Evolutionary conservation across 2,888 invertebrate species (phyloP).

Genomic region (Orthonychiurus folsomi): DNA sequence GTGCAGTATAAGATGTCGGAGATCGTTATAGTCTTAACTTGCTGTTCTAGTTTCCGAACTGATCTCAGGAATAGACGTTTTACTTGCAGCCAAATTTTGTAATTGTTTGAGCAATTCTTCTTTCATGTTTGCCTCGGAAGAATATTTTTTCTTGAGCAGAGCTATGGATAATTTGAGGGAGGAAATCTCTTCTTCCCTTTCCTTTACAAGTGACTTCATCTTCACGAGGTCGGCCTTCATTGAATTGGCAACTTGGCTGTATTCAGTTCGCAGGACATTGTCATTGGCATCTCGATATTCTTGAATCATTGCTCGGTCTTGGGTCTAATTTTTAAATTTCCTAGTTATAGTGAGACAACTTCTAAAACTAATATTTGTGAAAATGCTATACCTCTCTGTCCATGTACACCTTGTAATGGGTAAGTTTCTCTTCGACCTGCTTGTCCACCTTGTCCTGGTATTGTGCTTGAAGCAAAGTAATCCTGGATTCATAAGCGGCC

Average conservation of each 20-base stretch:
- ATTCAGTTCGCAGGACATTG: slow-evolving; percentile 17
- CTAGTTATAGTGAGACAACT: no score
- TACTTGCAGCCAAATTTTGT: slow-evolving; percentile 18
- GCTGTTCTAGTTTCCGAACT: background rate
- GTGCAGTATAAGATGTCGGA: background rate
- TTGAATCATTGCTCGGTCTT: slow-evolving; percentile 20
- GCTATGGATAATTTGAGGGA: slow-evolving; percentile 19
- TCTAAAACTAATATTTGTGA: background rate
- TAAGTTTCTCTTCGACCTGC: slow-evolving; percentile 19
- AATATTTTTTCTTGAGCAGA: slow-evolving; percentile 24
- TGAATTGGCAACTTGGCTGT: slow-evolving; percentile 18
- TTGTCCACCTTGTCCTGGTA: slow-evolving; percentile 19
- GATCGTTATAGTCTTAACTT: background rate
- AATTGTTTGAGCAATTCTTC: slow-evolving; percentile 23
- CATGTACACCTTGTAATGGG: slow-evolving; percentile 19
- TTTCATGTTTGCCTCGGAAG: slow-evolving; percentile 19
- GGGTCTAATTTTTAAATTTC: slow-evolving; percentile 2
- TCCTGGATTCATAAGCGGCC: slow-evolving; percentile 21
- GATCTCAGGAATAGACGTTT: slow-evolving; percentile 10
- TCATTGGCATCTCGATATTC: slow-evolving; percentile 24
- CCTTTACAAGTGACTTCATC: slow-evolving; percentile 16
- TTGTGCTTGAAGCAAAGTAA: slow-evolving; percentile 14
- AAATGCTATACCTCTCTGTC: slow-evolving; percentile 16
- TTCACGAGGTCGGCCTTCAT: slow-evolving; percentile 20
- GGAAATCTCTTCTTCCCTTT: slow-evolving; percentile 27